Conservation (phyloP, 2,888 invertebrate genomes). For the Drosophila neonasuta region DNA sequence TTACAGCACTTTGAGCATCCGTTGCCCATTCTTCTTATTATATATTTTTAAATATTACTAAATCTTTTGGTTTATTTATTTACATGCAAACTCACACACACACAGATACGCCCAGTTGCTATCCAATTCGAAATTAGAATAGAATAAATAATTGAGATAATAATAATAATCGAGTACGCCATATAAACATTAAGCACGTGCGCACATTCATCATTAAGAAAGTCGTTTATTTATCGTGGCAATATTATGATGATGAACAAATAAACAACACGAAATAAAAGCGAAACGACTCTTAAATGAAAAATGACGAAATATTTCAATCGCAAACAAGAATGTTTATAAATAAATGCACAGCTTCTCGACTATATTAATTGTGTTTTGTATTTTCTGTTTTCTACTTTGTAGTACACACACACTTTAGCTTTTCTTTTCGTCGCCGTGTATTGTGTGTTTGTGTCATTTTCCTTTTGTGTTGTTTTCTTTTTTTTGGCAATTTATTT, state of each 20-base stretch:
- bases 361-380: slow-evolving; percentile 66
- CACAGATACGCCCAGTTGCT: slow-evolving; percentile 19
- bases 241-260: slow-evolving; percentile 53
- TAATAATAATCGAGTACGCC: slow-evolving; percentile 2
- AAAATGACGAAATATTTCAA: slow-evolving; percentile 67
- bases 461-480: slow-evolving; percentile 18
- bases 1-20: slow-evolving; percentile 82
- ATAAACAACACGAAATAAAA: slow-evolving; percentile 53
- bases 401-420: slow-evolving; percentile 11
- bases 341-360: slow-evolving; percentile 59
- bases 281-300: slow-evolving; percentile 37
- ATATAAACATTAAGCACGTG: slow-evolving; percentile 51
- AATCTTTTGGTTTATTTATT: slow-evolving; percentile 40
- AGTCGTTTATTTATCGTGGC: slow-evolving; percentile 62
- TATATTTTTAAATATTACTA: slow-evolving; percentile 6
- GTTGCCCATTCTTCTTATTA: slow-evolving; percentile 79
- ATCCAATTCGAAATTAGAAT: slow-evolving; percentile 19
- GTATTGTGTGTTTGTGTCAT: slow-evolving; percentile 22
- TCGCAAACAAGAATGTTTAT: slow-evolving; percentile 67
- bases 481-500: slow-evolving; percentile 68
- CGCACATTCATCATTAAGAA: slow-evolving; percentile 38
- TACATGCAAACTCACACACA: slow-evolving; percentile 24
- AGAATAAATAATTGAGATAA: slow-evolving; percentile 5
- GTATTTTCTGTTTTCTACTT: slow-evolving; percentile 19
- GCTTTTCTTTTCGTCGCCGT: slow-evolving; percentile 9